Evolutionary conservation across 2,888 invertebrate genomes (phyloP).

Genomic region (Busseola fusca): DNA sequence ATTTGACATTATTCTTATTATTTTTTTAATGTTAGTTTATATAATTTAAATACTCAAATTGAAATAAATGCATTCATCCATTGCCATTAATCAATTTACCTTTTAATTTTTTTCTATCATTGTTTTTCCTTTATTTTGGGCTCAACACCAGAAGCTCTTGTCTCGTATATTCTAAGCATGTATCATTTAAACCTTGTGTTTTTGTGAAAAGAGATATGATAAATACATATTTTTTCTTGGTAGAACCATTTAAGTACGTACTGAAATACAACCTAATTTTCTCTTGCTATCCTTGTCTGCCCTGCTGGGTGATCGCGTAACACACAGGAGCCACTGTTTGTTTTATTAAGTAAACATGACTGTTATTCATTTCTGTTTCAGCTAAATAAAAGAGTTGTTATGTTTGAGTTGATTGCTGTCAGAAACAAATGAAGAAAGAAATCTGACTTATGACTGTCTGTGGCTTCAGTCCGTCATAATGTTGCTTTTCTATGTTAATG

Average conservation of each 20-base stretch:
- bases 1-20: too few relatives aligned
- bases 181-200: background rate
- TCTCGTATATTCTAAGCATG: background rate
- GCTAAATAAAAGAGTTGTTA: background rate
- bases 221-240: background rate
- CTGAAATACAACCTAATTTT: background rate
- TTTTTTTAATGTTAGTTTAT: too few relatives aligned
- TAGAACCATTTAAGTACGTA: too few relatives aligned
- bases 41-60: too few relatives aligned
- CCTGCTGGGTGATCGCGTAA: background rate
- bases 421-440: slow-evolving; percentile 43
- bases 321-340: background rate
- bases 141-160: too few relatives aligned
- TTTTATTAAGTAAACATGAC: background rate
- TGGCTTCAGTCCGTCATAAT: background rate
- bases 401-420: slow-evolving; percentile 9
- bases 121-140: background rate
- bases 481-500: slow-evolving; percentile 2
- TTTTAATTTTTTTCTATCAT: too few relatives aligned
- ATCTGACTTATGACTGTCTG: background rate
- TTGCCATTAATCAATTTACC: background rate
- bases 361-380: slow-evolving; percentile 2
- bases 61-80: too few relatives aligned
- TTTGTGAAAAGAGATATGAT: background rate
- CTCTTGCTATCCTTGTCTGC: background rate